Evolutionary conservation across 2,888 invertebrate genomes (phyloP).

Genomic region (Allygus modestus): DNA sequence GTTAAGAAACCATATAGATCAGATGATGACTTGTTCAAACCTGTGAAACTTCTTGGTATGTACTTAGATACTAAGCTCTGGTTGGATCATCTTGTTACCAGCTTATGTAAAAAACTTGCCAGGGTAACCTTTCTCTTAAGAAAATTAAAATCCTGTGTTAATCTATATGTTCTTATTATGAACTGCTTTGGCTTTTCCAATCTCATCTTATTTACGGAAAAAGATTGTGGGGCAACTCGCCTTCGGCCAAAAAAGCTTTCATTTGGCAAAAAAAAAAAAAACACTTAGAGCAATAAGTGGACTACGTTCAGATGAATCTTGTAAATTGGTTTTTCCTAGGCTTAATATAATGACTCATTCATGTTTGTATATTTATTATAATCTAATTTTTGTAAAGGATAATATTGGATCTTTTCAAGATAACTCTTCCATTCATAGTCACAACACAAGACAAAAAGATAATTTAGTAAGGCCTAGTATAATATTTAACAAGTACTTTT

Average conservation of each 20-base stretch:
- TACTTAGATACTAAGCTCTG: background rate
- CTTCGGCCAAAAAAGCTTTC: background rate
- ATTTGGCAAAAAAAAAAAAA: constrained; percentile 15
- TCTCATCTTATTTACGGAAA: background rate
- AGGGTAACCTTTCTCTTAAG: background rate
- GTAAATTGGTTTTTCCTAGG: background rate
- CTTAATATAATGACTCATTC: background rate
- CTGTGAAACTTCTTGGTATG: background rate
- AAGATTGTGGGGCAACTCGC: background rate
- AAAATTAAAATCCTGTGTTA: background rate
- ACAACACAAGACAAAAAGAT: constrained; percentile 8
- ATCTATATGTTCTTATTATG: background rate
- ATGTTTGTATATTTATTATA: background rate
- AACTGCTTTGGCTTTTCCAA: background rate
- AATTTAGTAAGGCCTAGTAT: constrained; percentile 2
- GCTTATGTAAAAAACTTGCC: background rate
- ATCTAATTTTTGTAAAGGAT: background rate
- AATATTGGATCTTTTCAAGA: background rate
- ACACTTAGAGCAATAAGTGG: background rate
- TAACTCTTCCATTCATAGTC: background rate
- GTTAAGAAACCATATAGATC: background rate
- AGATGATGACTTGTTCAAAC: background rate
- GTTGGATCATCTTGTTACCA: background rate
- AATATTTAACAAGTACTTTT: background rate
- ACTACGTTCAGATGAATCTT: background rate